Evolutionary conservation across 2,888 invertebrate species (phyloP), one percentile per base, ranked within the genome.

Genomic region (Caenorhabditis doughertyi): DNA sequence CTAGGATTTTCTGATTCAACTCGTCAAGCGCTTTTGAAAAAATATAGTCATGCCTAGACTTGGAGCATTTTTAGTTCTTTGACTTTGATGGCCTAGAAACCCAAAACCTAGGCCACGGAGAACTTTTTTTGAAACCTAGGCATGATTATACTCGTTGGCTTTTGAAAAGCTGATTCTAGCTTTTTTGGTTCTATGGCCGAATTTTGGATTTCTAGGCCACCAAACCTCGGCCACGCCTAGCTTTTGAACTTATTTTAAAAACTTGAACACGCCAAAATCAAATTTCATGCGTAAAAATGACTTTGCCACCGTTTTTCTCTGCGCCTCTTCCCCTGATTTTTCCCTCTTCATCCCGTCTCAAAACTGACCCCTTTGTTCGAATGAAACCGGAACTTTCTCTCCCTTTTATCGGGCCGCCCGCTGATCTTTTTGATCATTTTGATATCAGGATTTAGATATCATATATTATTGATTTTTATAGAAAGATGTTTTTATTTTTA

Each of bases 281-380:
- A n/a, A n/a, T n/a, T n/a, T n/a, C n/a, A n/a, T n/a, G n/a, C n/a
- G 32, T 7, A 32, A 7, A 32, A 32, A 32, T 7, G 9, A 32
- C 32, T 32, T 32, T 32, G 4, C 32, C 42, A 42, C 42, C 42
- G 3, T 16, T 42, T 5, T 42, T 42, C 3, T 13, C 9, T 42
- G 9, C 9, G 3, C 3, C 42, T 32, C 42, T 42, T 13, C 13
- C 42, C 13, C 42, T 42, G 3, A 3, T 13, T 16, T 13, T 42
- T 42, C 16, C 13, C 42, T 18, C 44, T 47, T 3, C 8, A 2
- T 47, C 44, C 44, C n/a, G n/a, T 18, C 11, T 39, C n/a, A 47
- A 18, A 47, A 47, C 18, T 47, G 44, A 47, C 44, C 44, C 18
- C 44, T 47, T 47, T 47, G 44, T 47, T 47, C 44, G 44, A 18